Conservation (phyloP, 2,797 vertebrate species). For the Danio albolineatus region DNA sequence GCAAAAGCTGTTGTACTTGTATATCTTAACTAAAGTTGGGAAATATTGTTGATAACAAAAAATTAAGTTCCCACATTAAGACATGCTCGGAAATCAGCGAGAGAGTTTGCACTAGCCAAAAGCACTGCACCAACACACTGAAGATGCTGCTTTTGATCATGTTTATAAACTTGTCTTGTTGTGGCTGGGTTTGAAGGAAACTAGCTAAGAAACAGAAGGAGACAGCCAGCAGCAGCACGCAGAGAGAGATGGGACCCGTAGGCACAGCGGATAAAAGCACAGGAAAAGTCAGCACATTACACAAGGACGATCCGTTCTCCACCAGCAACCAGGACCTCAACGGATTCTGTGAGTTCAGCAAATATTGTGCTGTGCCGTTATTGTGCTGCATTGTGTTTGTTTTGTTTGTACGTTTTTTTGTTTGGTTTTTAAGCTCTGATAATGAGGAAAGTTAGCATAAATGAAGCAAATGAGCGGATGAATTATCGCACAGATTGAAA, state of each 20-base stretch:
- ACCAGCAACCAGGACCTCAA: constrained; percentile 95
- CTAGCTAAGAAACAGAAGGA: constrained; percentile 99
- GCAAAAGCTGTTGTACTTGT: not conserved
- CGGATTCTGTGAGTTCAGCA: constrained; percentile 89
- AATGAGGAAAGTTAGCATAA: not conserved
- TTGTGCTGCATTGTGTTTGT: constrained; percentile 4
- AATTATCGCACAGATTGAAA: not conserved
- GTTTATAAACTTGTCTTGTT: constrained; percentile 36
- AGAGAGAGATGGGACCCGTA: constrained; percentile 96
- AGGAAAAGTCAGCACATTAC: constrained; percentile 89
- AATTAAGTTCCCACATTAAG: not conserved
- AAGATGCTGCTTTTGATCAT: not conserved
- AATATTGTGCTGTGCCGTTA: not conserved
- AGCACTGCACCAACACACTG: constrained; percentile 10
- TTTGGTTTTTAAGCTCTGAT: not conserved
- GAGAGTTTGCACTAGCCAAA: constrained; percentile 2
- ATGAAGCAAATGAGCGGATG: not conserved
- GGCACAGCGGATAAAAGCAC: constrained; percentile 89
- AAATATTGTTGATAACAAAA: not conserved
- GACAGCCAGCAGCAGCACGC: constrained; percentile 91
- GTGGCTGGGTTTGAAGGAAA: constrained; percentile 81
- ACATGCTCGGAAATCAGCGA: not conserved
- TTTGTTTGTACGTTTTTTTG: too few relatives aligned
- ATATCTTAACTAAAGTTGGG: not conserved
- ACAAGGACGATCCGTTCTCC: constrained; percentile 94